Conservation (phyloP, 23 tunicate species). For the Halocynthia roretzi region DNA sequence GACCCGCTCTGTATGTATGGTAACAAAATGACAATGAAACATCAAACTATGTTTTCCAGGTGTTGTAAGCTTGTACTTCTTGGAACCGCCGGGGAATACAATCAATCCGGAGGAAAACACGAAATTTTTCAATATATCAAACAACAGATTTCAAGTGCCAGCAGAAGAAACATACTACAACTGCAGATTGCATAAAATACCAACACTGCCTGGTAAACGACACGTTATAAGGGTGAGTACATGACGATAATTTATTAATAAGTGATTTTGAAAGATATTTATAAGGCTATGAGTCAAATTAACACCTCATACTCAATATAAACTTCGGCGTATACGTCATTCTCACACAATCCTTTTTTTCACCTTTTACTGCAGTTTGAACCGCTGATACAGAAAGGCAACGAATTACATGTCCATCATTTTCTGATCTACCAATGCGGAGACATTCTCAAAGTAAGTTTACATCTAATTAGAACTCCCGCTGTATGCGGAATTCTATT, state of each 20-base stretch:
- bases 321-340: no score
- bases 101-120: not conserved
- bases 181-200: slow-evolving; percentile 37
- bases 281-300: no score
- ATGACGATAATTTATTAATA: no score
- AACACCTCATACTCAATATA: no score
- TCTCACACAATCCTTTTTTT: not conserved
- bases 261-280: no score
- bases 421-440: slow-evolving; percentile 37
- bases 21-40: no score
- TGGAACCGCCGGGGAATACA: slow-evolving; percentile 21
- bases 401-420: slow-evolving; percentile 42
- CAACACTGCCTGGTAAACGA: slow-evolving; percentile 22
- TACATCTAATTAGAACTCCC: no score
- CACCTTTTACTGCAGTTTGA: slow-evolving; percentile 28
- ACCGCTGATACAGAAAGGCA: slow-evolving; percentile 39
- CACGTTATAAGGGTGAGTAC: slow-evolving; percentile 43
- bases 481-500: no score
- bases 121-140: slow-evolving; percentile 12
- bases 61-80: slow-evolving; percentile 1
- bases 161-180: slow-evolving; percentile 47
- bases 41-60: not conserved
- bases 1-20: no score
- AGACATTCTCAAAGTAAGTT: not conserved
- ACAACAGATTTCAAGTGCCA: slow-evolving; percentile 35